Evolutionary conservation across 2,797 vertebrate species (phyloP), one percentile per base, ranked within the genome.

Genomic region (Eulemur mongoz): DNA sequence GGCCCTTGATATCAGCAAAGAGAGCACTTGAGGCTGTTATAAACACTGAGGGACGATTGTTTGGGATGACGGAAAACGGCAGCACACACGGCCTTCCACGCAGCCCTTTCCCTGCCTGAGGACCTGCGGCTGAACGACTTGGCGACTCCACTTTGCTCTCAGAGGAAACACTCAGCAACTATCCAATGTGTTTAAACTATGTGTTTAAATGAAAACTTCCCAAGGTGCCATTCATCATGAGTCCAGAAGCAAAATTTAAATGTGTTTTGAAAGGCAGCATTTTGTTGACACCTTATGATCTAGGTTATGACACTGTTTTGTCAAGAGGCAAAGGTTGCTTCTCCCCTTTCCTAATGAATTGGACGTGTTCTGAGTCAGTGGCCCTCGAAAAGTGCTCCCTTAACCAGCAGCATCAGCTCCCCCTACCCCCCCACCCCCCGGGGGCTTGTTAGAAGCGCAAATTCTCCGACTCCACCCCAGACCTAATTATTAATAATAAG

Each of bases 41-140:
- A 67, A 90, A 63, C 38, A 67, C 0, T 11, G 61, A 59, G 1
- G 45, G 20, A 35, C 43, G 18, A 45, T 69, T 63, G 8, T 23
- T 13, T 25, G 57, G 30, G 32, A 48, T 17, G 17, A 82, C 4
- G 40, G 45, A 59, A 67, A 82, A 27, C 1, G 27, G 30, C 11
- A 17, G 59, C 14, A 25, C 25, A 17, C 40, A 23, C 69, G 35
- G 5, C 14, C 50, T 59, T 86, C 30, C 52, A 23, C 13, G 17
- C 1, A 2, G 12, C 10, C 2, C 0, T 23, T 70, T 50, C 10
- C 76, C 13, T 5, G 17, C 63, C 15, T 18, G 6, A 0, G 0
- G 30, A 15, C 35, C 50, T 35, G 13, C 4, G 38, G 69, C 30
- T 2, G 7, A 57, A 30, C 13, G 7, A 22, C 23, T 48, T 61